Conservation (phyloP, 2,113 vertebrate genomes). For the Daboia siamensis region DNA sequence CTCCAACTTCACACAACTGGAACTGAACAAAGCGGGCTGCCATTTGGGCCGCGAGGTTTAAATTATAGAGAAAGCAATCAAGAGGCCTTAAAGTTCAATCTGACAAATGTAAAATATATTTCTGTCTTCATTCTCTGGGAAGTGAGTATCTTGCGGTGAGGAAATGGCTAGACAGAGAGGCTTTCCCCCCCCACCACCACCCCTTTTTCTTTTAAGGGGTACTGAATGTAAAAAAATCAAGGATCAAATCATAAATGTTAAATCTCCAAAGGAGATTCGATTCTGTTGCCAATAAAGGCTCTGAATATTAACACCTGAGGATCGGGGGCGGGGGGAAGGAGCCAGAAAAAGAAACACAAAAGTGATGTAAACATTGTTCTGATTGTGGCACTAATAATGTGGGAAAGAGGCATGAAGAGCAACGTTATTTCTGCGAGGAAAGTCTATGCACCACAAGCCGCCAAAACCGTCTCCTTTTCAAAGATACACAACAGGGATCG, state of each 20-base stretch:
- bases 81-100: conserved; percentile 75
- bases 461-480: not conserved
- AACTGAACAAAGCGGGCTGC: conserved; percentile 71
- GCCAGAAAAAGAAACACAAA: not conserved
- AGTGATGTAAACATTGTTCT: not conserved
- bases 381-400: not conserved
- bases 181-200: not conserved
- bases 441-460: conserved; percentile 5
- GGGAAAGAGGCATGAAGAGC: not conserved
- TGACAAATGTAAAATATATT: conserved; percentile 74
- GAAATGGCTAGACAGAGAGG: conserved; percentile 23
- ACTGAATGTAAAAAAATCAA: conserved; percentile 9
- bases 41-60: conserved; percentile 72
- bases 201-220: not conserved
- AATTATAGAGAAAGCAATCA: conserved; percentile 65
- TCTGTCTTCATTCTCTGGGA: conserved; percentile 55
- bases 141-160: conserved; percentile 52
- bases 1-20: conserved; percentile 70
- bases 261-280: accelerated
- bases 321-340: not conserved
- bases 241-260: not conserved
- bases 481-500: not conserved
- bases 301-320: not conserved
- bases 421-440: not conserved
- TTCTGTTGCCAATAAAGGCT: not conserved